Evolutionary conservation across 23 tunicate species (phyloP), one percentile per base, ranked within the genome.

Genomic region (Corella eumyota): DNA sequence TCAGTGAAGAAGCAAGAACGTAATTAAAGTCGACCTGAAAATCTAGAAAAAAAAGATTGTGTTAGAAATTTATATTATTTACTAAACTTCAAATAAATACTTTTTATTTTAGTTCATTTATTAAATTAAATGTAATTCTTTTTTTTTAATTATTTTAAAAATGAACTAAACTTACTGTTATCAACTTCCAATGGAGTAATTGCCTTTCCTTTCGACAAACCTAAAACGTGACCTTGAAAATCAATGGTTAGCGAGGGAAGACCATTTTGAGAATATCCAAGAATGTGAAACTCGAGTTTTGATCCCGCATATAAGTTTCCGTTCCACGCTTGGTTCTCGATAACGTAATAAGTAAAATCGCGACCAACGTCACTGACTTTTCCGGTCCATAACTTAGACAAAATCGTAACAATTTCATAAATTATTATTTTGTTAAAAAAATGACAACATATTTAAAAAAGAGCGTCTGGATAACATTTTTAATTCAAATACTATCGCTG

Each of bases 281-380:
- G 36, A 2, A 81, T 15, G 24, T 47, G 47, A 32, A 81, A 72
- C 17, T 72, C 63, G 20, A 81, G 57, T 15, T 15, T 34, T 21
- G 50, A 31, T 25, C 74, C 69, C 35, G 31, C 68, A 7, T 59
- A 46, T 2, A 81, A 30, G 37, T 45, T 50, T 34, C 72, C 58
- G 48, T 67, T 73, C 69, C 74, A 71, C 48, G 73, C 62, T 58
- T 64, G 70, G 67, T 81, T 81, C 36, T 30, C 37, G 46, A 81
- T 79, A 53, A 72, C 68, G 50, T 68, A 78, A 48, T 27, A 35
- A 1, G 85, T 78, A 38, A 72, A 72, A 55, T 72, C 78, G 6
- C 61, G 61, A 2, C 61, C 53, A 28, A 72, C 69, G 62, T 72
- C 78, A 20, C 30, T 52, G 13, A 72, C 38, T 30, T 36, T 49